These are phyloP conservation scores for Glaucopsyche alexis DNA, from an alignment of 2,888 invertebrate genomes.

Conservation along the genomic window DNA sequence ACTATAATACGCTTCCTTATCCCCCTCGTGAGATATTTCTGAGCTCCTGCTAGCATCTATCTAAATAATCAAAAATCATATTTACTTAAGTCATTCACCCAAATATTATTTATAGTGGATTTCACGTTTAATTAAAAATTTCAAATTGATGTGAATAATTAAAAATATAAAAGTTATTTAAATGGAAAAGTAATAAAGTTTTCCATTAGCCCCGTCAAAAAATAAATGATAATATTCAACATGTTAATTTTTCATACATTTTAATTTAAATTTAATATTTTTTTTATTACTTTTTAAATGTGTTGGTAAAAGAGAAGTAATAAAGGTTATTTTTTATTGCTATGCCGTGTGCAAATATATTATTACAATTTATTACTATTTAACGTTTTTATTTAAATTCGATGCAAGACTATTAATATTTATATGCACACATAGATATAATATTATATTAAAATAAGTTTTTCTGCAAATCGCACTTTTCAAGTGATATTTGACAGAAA, in stretches of 20 bases:
- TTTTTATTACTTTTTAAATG: neutral
- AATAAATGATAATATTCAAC: neutral
- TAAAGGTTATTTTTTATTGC: neutral
- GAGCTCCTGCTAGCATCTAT: neutral
- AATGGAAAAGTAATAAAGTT: conserved; percentile 2
- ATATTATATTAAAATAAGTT: too few relatives aligned
- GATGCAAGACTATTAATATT: too few relatives aligned
- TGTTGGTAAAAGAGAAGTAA: neutral
- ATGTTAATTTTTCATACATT: neutral
- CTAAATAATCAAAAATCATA: neutral
- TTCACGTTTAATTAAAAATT: neutral
- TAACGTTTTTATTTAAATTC: too few relatives aligned
- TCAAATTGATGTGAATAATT: neutral
- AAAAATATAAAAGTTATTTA: neutral
- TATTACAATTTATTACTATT: too few relatives aligned
- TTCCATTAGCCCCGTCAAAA: conserved; percentile 3
- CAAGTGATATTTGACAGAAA: too few relatives aligned
- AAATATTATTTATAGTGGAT: neutral
- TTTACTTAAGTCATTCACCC: neutral
- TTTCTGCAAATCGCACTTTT: too few relatives aligned
- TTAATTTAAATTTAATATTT: neutral
- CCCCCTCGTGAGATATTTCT: neutral
- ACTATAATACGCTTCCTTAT: conserved; percentile 1
- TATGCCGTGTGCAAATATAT: too few relatives aligned
- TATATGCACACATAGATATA: too few relatives aligned